Percentiles rank a stretch among this genome's conserved stretches.
Conservation (phyloP, 2,113 vertebrate species). For the Pogonocichla stellata region DNA sequence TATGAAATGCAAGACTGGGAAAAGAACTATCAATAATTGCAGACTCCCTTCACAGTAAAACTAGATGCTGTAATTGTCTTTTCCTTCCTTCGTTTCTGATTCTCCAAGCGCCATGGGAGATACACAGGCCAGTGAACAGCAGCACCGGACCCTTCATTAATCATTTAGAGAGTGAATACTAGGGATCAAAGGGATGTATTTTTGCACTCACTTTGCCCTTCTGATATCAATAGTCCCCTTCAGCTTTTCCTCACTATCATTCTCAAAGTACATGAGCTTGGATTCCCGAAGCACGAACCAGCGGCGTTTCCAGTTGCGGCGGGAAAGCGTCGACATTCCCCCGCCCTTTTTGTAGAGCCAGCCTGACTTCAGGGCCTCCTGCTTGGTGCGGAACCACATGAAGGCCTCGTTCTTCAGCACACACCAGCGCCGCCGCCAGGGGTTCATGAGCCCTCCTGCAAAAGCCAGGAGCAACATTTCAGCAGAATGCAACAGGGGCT, state of each 20-base stretch:
- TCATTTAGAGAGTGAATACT: neutral
- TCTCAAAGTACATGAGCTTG: conserved; percentile 93
- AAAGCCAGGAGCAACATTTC: neutral
- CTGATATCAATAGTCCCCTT: conserved; percentile 91
- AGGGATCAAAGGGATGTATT: neutral
- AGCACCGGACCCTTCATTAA: neutral
- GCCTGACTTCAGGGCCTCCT: conserved; percentile 87
- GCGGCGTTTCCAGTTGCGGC: conserved; percentile 94
- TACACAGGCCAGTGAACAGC: neutral
- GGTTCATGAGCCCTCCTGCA: conserved; percentile 88
- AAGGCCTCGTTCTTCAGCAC: conserved; percentile 90
- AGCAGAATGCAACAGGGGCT: neutral
- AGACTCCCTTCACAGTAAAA: neutral
- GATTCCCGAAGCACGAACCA: conserved; percentile 91
- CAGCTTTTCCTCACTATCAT: conserved; percentile 90
- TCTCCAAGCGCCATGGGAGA: neutral
- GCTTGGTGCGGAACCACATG: conserved; percentile 92
- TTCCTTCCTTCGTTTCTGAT: neutral
- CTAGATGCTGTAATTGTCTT: neutral
- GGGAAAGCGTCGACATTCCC: conserved; percentile 87
- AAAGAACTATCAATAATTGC: neutral
- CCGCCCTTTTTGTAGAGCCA: conserved; percentile 95
- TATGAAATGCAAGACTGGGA: conserved; percentile 5
- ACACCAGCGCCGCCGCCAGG: conserved; percentile 88
- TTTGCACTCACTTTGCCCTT: conserved; percentile 79